phyloP scores from a whole-genome alignment of 2,797 vertebrate species.

The Limnodromus scolopaceus region DNA sequence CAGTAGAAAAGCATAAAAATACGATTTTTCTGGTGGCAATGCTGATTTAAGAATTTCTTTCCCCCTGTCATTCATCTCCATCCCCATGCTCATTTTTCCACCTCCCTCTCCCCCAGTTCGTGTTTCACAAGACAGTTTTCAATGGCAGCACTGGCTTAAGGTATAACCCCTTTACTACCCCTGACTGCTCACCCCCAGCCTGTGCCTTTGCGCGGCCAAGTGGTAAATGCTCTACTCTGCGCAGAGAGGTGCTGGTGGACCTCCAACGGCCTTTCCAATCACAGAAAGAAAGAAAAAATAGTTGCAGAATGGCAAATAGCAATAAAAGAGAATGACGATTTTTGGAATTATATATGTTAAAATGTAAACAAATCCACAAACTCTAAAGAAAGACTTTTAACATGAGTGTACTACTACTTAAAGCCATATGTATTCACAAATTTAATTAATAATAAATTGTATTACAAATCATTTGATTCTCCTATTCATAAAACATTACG shows the following conservation, averaged over 20 bases:
- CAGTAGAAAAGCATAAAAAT: background rate
- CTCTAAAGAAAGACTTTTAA: background rate
- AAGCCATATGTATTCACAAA: background rate
- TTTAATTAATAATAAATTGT: background rate
- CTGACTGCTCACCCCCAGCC: background rate
- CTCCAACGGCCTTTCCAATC: background rate
- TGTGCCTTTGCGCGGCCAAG: background rate
- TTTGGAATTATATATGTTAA: background rate
- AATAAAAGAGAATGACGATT: background rate
- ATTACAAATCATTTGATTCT: slow-evolving; percentile 30
- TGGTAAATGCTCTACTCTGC: background rate
- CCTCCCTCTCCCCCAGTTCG: accelerated
- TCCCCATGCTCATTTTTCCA: background rate
- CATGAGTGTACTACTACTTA: background rate
- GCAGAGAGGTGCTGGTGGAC: background rate
- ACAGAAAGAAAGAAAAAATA: background rate
- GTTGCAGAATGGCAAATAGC: background rate
- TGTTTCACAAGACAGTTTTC: background rate
- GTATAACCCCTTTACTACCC: background rate
- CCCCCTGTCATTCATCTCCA: background rate
- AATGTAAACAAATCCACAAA: background rate
- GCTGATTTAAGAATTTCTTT: background rate
- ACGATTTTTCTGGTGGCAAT: background rate
- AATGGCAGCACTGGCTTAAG: background rate
- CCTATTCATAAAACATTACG: background rate